These are phyloP conservation scores for Tribolium freemani DNA, from an alignment of 2,888 invertebrate genomes.

Conservation along the genomic window DNA sequence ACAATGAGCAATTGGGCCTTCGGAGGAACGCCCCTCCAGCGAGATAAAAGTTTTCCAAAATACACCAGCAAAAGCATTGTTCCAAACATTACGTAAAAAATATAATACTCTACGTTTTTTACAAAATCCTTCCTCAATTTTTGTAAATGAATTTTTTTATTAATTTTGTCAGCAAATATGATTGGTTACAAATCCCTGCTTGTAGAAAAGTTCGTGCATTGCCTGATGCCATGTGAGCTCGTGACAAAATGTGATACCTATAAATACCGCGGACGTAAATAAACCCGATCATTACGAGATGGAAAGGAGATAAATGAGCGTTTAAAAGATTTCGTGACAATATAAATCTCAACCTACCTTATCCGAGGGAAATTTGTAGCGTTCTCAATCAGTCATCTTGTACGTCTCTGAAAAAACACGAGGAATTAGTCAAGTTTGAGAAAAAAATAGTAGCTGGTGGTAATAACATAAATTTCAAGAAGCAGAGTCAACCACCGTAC, in stretches of 20 bases:
- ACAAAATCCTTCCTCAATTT: too few species aligned
- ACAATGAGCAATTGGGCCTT: constrained; percentile 40
- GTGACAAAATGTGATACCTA: constrained; percentile 21
- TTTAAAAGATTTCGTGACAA: constrained; percentile 42
- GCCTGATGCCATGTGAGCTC: not conserved
- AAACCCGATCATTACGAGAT: constrained; percentile 42
- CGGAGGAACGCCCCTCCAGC: constrained; percentile 11
- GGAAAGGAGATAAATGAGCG: constrained; percentile 36
- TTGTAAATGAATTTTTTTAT: too few species aligned
- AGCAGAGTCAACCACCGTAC: constrained; percentile 38
- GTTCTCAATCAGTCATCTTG: constrained; percentile 18
- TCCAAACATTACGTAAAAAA: too few species aligned
- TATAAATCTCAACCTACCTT: constrained; percentile 34
- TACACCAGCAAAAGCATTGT: too few species aligned
- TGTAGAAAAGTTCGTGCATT: not conserved
- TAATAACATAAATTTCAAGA: constrained; percentile 23
- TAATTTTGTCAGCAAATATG: too few species aligned
- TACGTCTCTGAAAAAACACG: constrained; percentile 26
- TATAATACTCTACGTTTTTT: too few species aligned
- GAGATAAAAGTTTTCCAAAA: not conserved
- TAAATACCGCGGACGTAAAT: constrained; percentile 41
- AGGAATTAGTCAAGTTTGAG: constrained; percentile 10
- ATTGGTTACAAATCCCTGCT: not conserved
- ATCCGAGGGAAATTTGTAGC: constrained; percentile 5
- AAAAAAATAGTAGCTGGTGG: constrained; percentile 8